Evolutionary conservation across 2,888 invertebrate genomes (phyloP).

Genomic region (Napeogenes inachia): DNA sequence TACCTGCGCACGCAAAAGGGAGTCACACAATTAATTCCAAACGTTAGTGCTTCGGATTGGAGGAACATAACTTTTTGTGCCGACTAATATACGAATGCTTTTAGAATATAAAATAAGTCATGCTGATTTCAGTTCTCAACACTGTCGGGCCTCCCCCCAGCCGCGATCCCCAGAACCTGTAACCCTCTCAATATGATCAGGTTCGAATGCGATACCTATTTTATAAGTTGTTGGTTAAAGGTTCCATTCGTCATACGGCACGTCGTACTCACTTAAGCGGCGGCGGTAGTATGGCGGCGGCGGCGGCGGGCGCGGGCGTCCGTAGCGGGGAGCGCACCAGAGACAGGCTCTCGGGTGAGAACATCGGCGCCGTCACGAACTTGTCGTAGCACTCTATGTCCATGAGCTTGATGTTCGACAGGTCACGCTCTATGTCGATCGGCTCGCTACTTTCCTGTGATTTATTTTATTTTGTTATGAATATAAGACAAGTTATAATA

Average conservation of each 20-base stretch:
- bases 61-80: background rate
- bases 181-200: too few species aligned
- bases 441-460: constrained; percentile 77
- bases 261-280: constrained; percentile 44
- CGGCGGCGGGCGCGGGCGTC: constrained; percentile 6
- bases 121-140: too few species aligned
- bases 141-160: too few species aligned
- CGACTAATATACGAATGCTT: background rate
- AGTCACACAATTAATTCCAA: too few species aligned
- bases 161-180: too few species aligned
- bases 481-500: too few species aligned
- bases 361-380: constrained; percentile 66
- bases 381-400: constrained; percentile 84
- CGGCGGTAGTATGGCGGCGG: constrained; percentile 40
- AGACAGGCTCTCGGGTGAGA: too few species aligned
- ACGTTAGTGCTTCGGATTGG: too few species aligned
- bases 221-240: too few species aligned
- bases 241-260: too few species aligned
- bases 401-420: constrained; percentile 77
- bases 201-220: too few species aligned
- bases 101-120: too few species aligned
- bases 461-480: background rate
- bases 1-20: constrained; percentile 42
- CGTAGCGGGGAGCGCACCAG: constrained; percentile 26
- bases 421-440: constrained; percentile 79